phyloP scores from a whole-genome alignment of 1,140 invertebrate species.

The Drosophila kanapiae region DNA sequence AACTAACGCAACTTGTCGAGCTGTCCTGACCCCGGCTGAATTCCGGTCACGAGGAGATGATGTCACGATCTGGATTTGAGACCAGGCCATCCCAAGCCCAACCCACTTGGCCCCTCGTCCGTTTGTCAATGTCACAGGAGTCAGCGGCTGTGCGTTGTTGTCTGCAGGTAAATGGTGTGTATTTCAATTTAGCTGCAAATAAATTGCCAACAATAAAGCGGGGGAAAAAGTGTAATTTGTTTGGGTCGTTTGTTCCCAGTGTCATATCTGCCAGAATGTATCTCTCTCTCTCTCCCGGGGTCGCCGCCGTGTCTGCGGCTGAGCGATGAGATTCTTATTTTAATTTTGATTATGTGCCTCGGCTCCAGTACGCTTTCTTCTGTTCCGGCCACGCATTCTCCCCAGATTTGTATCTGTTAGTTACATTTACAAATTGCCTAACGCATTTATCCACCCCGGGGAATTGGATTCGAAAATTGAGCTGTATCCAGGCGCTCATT shows the following conservation, averaged over 20 bases:
- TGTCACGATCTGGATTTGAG: conserved; percentile 53
- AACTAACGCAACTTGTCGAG: conserved; percentile 9
- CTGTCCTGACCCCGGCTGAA: conserved; percentile 18
- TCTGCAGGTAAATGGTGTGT: conserved; percentile 82
- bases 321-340: conserved; percentile 82
- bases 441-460: conserved; percentile 39
- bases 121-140: conserved; percentile 54
- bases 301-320: conserved; percentile 53
- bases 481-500: conserved; percentile 23
- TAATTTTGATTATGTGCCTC: conserved; percentile 76
- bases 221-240: conserved; percentile 77
- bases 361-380: conserved; percentile 14
- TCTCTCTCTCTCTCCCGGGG: conserved; percentile 40
- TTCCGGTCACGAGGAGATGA: conserved; percentile 40
- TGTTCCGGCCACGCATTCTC: conserved; percentile 51
- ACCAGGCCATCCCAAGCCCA: conserved; percentile 10
- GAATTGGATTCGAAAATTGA: conserved; percentile 52
- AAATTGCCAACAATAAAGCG: conserved; percentile 78
- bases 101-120: conserved; percentile 12
- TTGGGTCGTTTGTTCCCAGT: conserved; percentile 74
- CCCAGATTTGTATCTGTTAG: conserved; percentile 69
- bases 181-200: conserved; percentile 80
- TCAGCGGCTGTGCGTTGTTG: conserved; percentile 45
- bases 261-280: conserved; percentile 78
- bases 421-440: conserved; percentile 79